Evolutionary conservation across 2,113 vertebrate genomes (phyloP).

Genomic region (Grantiella picta): DNA sequence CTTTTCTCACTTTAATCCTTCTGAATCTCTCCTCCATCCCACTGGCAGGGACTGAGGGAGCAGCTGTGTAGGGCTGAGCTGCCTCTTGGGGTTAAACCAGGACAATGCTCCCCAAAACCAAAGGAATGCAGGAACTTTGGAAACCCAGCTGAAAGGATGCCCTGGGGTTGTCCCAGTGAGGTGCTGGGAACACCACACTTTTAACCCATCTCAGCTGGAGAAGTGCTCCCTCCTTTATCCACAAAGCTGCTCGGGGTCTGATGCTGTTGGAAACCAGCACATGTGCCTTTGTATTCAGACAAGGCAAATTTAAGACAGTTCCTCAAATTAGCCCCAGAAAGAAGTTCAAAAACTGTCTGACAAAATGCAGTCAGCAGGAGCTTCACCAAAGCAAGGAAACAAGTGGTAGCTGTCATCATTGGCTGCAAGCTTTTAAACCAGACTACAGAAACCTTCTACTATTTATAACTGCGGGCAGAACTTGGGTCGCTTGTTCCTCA

Average conservation of each 20-base stretch:
- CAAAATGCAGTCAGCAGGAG: background rate
- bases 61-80: background rate
- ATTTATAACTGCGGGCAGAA: background rate
- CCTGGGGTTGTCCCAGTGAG: background rate
- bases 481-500: background rate
- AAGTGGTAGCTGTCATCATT: background rate
- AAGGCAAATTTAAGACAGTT: background rate
- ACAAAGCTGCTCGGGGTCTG: background rate
- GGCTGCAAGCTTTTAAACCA: background rate
- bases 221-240: background rate
- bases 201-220: background rate
- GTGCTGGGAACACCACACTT: background rate
- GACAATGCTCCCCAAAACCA: background rate
- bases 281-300: rapidly evolving
- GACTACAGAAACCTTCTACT: background rate
- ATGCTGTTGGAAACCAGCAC: background rate
- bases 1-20: background rate
- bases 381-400: background rate
- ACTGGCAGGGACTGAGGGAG: background rate
- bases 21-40: background rate
- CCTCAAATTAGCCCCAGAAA: background rate
- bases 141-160: background rate
- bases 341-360: background rate
- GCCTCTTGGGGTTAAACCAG: background rate
- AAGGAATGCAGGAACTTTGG: background rate